Evolutionary conservation across 2,797 vertebrate species (phyloP).

Genomic region (Poeciliopsis turneri): DNA sequence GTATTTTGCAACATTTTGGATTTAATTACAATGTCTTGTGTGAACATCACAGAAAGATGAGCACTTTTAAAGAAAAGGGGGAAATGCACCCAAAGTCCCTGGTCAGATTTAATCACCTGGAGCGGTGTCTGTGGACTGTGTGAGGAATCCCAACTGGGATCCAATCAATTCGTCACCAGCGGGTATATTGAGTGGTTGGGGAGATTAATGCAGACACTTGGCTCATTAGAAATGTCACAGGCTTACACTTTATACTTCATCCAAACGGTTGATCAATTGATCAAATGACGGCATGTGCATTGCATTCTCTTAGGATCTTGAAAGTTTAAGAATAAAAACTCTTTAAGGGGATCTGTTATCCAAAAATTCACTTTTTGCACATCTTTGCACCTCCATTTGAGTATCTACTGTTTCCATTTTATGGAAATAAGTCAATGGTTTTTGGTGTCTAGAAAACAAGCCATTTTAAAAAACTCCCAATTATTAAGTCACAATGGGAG

Average conservation of each 20-base stretch:
- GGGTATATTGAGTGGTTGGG: constrained; percentile 11
- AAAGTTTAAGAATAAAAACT: neutral
- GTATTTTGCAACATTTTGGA: neutral
- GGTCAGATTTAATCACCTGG: constrained; percentile 12
- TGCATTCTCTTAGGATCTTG: constrained; percentile 3
- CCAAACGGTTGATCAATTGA: constrained; percentile 4
- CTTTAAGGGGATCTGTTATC: no score
- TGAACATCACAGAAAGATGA: constrained; percentile 13
- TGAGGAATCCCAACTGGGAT: constrained; percentile 14
- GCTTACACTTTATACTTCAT: constrained; percentile 6
- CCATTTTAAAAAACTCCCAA: no score
- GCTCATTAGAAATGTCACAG: constrained; percentile 27
- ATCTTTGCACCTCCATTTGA: no score
- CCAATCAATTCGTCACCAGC: constrained; percentile 20
- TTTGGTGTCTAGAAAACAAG: no score
- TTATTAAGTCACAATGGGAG: no score
- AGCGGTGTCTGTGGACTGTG: neutral
- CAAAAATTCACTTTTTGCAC: no score
- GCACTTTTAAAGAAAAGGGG: constrained; percentile 2
- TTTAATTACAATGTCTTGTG: neutral
- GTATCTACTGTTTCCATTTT: no score
- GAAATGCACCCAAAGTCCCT: constrained; percentile 7
- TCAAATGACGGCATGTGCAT: constrained; percentile 2
- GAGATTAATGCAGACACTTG: constrained; percentile 28
- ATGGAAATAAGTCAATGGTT: no score